Evolutionary conservation across 2,797 vertebrate genomes (phyloP), one percentile per base, ranked within the genome.

Genomic region (Myotis pilosus): DNA sequence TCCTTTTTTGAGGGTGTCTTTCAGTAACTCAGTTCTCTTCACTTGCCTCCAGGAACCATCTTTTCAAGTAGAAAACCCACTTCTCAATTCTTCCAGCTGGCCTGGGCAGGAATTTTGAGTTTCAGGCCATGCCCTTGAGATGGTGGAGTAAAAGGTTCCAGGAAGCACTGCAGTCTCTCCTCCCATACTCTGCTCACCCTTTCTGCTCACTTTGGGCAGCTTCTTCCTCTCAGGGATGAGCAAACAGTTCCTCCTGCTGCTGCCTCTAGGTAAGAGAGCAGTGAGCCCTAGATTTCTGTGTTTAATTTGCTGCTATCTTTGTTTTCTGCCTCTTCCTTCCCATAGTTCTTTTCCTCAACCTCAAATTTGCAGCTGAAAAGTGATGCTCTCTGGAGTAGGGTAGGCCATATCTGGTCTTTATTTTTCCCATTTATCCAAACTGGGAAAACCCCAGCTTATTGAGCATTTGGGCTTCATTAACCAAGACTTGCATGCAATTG

Each of bases 1-100:
- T 90, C 33, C 75, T 87, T 88, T 68, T 72, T 91, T 74, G 72
- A 80, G 49, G 8, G 30, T 68, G n/a, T 4, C 20, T 47, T 84
- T 71, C 23, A 66, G 20, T n/a, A 47, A 60, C 5, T 16, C 47
- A 25, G 4, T 72, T 72, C 57, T 44, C 8, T 47, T 68, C n/a
- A 55, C 17, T 55, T 84, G 28, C 4, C 23, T 33, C 30, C 6
- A 51, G 25, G 13, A 86, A 47, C 49, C 36, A 72, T 9, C 8
- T 82, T 88, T 83, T 92, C 36, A 57, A 72, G 22, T 28, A 33
- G 20, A 53, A 36, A 0, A 64, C 79, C 9, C 33, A 88, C 19
- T n/a, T 23, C 30, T 60, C 51, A 69, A 12, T 81, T 95, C 44
- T 92, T 91, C 4, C 5, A 78, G 51, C 17, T 25, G 60, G 25